Evolutionary conservation across 2,113 vertebrate species (phyloP), one percentile per base, ranked within the genome.

Genomic region (Syrrhaptes paradoxus): DNA sequence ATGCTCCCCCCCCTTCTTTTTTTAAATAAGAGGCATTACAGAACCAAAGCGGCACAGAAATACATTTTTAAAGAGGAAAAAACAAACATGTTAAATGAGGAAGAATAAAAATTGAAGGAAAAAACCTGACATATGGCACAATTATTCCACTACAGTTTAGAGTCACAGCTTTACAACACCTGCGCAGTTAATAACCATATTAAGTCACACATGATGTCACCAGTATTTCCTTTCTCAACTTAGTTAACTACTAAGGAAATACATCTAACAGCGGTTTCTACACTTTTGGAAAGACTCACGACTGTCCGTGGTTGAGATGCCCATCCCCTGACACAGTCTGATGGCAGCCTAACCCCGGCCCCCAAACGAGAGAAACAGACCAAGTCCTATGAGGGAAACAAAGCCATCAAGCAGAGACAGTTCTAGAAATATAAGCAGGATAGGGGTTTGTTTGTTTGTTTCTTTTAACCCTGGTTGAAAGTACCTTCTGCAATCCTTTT

Each of bases 161-260:
- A 95, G 63, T 94, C 94, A 92, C 92, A 96, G 90, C 92, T 94
- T 96, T 86, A 81, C 85, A 96, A 90, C 90, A 96, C 90, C 96
- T 94, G 92, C 1, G 0, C 73, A 75, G 65, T 81, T 94, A 93
- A 92, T 81, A 96, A 90, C 68, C 43, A 3, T 65, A 92, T 93
- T 92, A 88, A 93, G 73, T 93, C 88, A 92, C 62, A 81, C 70
- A 79, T 90, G 92, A 94, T 79, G 92, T 95, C 88, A 96, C 76
- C 61, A 78, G 59, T 70, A 88, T 72, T 94, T 94, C 90, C 85
- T 84, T 92, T 92, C 90, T 93, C 68, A 80, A 63, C 45, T 74
- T 71, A 57, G 63, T 58, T 58, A 85, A 82, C 65, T 91, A 6
- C 51, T 59, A 77, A 26, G 38, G 63, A 94, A 90, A 79, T 76